These are phyloP conservation scores for Lordiphosa clarofinis DNA, from an alignment of 1,140 invertebrate genomes.

Conservation along the genomic window DNA sequence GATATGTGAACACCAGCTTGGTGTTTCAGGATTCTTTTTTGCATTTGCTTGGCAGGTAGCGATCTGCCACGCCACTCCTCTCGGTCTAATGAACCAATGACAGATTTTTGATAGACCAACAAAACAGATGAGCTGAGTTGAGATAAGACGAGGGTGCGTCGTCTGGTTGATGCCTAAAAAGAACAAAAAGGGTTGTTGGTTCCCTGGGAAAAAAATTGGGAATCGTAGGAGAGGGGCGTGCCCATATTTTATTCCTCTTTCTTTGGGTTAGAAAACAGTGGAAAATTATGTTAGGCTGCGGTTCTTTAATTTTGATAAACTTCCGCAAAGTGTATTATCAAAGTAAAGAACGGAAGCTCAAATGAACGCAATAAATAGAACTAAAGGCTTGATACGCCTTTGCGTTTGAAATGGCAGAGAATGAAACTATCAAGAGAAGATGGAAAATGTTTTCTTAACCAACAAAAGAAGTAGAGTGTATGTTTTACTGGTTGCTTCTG, in stretches of 20 bases:
- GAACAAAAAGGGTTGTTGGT: conserved; percentile 24
- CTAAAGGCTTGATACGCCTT: background rate
- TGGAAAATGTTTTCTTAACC: no score
- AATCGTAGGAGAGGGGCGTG: conserved; percentile 7
- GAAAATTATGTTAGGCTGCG: background rate
- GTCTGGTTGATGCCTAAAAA: no score
- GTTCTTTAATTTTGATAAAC: conserved; percentile 3
- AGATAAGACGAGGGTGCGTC: conserved; percentile 13
- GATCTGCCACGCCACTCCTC: conserved; percentile 7
- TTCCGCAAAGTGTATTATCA: conserved; percentile 3
- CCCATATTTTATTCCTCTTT: conserved; percentile 13
- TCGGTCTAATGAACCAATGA: conserved; percentile 9
- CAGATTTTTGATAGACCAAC: conserved; percentile 40
- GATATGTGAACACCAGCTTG: conserved; percentile 40
- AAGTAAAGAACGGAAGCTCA: conserved; percentile 1
- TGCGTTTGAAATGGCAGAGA: no score
- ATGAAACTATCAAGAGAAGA: no score
- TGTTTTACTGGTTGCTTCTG: no score
- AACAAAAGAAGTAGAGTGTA: no score
- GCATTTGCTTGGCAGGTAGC: conserved; percentile 31
- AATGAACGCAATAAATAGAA: background rate
- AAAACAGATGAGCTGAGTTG: conserved; percentile 9
- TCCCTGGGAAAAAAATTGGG: background rate
- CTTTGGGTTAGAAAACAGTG: conserved; percentile 40
- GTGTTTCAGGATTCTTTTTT: conserved; percentile 14